Conservation (phyloP, 2,888 invertebrate genomes). For the Machimus rusticus region DNA sequence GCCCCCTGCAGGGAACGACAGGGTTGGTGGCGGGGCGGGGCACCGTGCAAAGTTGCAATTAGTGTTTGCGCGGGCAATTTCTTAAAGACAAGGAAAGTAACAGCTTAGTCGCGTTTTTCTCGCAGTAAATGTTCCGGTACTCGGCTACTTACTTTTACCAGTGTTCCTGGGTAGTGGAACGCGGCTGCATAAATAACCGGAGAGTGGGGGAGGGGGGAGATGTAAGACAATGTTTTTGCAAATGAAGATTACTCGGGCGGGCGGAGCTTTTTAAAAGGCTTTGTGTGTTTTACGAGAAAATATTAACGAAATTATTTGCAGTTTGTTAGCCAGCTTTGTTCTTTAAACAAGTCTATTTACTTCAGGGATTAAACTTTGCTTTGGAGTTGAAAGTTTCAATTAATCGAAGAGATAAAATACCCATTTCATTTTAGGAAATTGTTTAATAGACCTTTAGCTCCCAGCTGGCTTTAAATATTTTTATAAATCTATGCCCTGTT, state of each 20-base stretch:
- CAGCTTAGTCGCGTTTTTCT: background rate
- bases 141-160: background rate
- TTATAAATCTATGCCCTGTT: too few species aligned
- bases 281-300: background rate
- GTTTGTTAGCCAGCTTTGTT: background rate
- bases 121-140: background rate
- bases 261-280: background rate
- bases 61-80: background rate
- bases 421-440: too few species aligned
- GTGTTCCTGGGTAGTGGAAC: background rate
- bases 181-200: background rate
- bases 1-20: background rate
- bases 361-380: background rate
- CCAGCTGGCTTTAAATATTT: too few species aligned
- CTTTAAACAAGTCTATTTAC: background rate
- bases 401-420: background rate
- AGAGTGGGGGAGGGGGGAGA: background rate
- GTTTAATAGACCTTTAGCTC: too few species aligned
- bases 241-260: background rate
- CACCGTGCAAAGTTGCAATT: slow-evolving; percentile 8
- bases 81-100: slow-evolving; percentile 2
- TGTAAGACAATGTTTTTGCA: background rate
- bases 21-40: background rate
- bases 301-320: background rate
- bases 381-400: background rate